Evolutionary conservation across 2,797 vertebrate genomes (phyloP).

Genomic region (Sebastes jordani): DNA sequence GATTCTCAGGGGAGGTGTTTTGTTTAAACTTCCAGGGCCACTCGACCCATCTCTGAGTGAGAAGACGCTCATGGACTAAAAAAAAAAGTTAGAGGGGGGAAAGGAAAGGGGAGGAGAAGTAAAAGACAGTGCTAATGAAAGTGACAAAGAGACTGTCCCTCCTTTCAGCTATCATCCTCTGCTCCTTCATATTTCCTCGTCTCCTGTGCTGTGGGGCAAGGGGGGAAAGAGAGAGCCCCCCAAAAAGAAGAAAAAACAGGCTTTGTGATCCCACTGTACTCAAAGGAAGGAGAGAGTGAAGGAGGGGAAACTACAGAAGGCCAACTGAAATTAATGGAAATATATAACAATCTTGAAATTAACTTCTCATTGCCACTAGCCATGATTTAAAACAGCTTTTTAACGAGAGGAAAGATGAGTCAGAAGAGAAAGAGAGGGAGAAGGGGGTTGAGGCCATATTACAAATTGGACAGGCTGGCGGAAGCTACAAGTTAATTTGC

Average conservation of each 20-base stretch:
- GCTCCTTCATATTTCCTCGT: constrained; percentile 56
- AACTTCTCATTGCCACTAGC: constrained; percentile 91
- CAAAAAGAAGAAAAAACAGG: constrained; percentile 39
- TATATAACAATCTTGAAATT: constrained; percentile 92
- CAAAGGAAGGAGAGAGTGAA: constrained; percentile 52
- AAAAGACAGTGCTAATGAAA: constrained; percentile 63
- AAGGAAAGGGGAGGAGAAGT: constrained; percentile 11
- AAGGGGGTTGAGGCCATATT: constrained; percentile 82
- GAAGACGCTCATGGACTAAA: constrained; percentile 55
- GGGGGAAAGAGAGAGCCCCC: constrained; percentile 42
- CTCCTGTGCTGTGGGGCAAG: constrained; percentile 56
- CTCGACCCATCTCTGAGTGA: constrained; percentile 62
- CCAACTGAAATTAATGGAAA: constrained; percentile 89
- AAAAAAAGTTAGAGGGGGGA: constrained; percentile 15
- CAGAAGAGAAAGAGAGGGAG: constrained; percentile 48
- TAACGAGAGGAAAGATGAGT: constrained; percentile 68
- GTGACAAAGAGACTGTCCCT: constrained; percentile 64
- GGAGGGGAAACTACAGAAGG: constrained; percentile 67
- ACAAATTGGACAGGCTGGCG: constrained; percentile 79
- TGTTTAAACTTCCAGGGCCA: constrained; percentile 71
- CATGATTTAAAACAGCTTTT: constrained; percentile 82
- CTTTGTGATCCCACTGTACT: constrained; percentile 61
- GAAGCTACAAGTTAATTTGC: constrained; percentile 73
- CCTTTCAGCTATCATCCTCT: constrained; percentile 67
- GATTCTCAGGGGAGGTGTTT: constrained; percentile 64